Evolutionary conservation across 2,113 vertebrate genomes (phyloP).

Genomic region (Notarius lentiginosus): DNA sequence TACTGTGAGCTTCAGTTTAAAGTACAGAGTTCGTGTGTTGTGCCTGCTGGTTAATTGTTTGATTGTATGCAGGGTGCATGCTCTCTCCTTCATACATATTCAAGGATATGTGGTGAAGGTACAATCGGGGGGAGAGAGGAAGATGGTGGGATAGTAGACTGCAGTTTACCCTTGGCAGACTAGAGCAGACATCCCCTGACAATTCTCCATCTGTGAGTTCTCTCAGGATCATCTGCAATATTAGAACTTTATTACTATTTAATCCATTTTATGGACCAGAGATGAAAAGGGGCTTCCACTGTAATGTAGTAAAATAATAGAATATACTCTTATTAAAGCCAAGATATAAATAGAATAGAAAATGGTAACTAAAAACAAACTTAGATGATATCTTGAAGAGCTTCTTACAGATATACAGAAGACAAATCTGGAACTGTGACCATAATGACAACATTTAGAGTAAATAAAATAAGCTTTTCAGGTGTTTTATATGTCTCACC

Average conservation of each 20-base stretch:
- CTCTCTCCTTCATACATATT: constrained; percentile 73
- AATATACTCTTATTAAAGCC: neutral
- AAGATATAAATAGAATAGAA: neutral
- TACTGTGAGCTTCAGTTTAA: constrained; percentile 29
- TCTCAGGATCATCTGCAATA: constrained; percentile 1
- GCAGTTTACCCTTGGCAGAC: constrained; percentile 73
- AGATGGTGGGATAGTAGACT: constrained; percentile 29
- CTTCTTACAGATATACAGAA: neutral
- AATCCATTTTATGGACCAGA: neutral
- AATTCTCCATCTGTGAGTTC: constrained; percentile 69
- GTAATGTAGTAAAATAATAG: neutral
- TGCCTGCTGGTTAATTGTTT: constrained; percentile 69
- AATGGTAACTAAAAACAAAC: neutral
- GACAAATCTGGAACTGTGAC: neutral
- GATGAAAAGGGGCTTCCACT: neutral
- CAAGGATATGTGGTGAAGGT: constrained; percentile 68
- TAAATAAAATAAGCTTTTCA: neutral
- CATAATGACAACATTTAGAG: neutral
- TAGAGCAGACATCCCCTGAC: constrained; percentile 61
- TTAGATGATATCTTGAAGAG: neutral
- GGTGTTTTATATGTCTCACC: neutral
- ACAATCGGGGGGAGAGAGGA: constrained; percentile 50
- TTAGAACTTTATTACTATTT: neutral
- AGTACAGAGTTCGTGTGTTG: constrained; percentile 53
- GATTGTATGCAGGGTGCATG: constrained; percentile 70